Evolutionary conservation across 1,140 invertebrate species (phyloP), one percentile per base, ranked within the genome.

Genomic region (Patella vulgata): DNA sequence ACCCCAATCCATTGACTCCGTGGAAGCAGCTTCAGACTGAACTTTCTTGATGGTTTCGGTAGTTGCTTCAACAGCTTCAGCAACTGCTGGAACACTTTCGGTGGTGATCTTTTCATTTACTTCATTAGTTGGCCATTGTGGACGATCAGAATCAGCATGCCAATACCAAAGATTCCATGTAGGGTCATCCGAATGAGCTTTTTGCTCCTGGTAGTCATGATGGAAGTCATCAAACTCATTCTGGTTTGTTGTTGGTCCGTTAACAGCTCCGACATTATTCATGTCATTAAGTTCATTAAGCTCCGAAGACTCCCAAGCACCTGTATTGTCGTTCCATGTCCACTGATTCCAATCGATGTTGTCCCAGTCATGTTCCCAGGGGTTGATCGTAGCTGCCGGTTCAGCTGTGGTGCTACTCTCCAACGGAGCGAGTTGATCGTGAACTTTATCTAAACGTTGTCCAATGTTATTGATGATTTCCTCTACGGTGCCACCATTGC

Each of bases 71-170:
- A 21, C 21, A 17, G 12, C n/a, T 53, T 27, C 27, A 21, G 51
- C 27, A n/a, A 2, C 27, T 50, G 17, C 25, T 50, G 47, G 27
- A 31, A 31, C 2, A 19, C 0, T 17, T 21, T 2, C 61, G 52
- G n/a, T n/a, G 31, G n/a, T 56, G 25, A n/a, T 53, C 25, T 23
- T 14, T 28, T 53, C 48, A 6, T 19, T 23, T 9, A 19, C 51
- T 19, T 58, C 55, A 3, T 39, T 25, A 6, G 14, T 39, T 47
- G 33, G 11, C 11, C 21, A 43, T 19, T 46, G n/a, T 0, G 61
- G 61, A 1, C 61, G 44, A 54, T 63, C 61, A 2, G 61, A 63
- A 19, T 63, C 54, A 1, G 61, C 61, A 23, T 63, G 61, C 61
- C 61, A 63, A 30, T 39, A 63, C 61, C 61, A 63, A 30, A 57